phyloP scores from a whole-genome alignment of 2,888 invertebrate genomes.

The Augiades crinisus region DNA sequence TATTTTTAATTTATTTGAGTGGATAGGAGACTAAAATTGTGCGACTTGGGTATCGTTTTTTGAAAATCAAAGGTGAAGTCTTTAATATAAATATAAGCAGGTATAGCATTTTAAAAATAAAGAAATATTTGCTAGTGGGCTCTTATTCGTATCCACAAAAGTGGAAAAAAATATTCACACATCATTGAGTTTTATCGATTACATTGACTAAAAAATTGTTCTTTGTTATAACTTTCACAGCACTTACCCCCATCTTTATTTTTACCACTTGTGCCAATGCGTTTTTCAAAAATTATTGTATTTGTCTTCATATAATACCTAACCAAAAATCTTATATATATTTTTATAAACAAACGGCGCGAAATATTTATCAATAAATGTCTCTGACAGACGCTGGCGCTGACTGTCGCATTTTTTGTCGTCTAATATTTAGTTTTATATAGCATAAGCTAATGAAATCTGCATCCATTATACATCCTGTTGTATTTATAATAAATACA shows the following conservation, averaged over 20 bases:
- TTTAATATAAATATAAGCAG: too few species aligned
- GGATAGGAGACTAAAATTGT: too few species aligned
- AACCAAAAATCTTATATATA: background rate
- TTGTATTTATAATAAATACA: too few species aligned
- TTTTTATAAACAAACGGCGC: conserved; percentile 16
- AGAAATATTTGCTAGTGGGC: background rate
- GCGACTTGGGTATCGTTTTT: too few species aligned
- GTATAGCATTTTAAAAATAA: too few species aligned
- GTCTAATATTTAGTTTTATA: background rate
- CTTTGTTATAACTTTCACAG: background rate
- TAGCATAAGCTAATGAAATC: too few species aligned
- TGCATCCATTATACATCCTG: too few species aligned
- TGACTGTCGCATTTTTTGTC: background rate
- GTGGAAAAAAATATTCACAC: background rate
- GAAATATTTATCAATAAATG: conserved; percentile 16
- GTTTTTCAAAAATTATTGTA: background rate
- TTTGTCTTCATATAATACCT: background rate
- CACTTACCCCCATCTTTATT: conserved; percentile 48
- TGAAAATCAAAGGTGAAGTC: too few species aligned
- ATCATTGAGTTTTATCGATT: background rate
- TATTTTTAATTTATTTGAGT: too few species aligned
- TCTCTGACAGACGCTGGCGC: background rate
- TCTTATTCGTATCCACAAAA: background rate
- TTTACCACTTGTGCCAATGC: background rate
- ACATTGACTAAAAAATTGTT: background rate